Conservation (phyloP, 2,797 vertebrate species). For the Diplodus sargus region DNA sequence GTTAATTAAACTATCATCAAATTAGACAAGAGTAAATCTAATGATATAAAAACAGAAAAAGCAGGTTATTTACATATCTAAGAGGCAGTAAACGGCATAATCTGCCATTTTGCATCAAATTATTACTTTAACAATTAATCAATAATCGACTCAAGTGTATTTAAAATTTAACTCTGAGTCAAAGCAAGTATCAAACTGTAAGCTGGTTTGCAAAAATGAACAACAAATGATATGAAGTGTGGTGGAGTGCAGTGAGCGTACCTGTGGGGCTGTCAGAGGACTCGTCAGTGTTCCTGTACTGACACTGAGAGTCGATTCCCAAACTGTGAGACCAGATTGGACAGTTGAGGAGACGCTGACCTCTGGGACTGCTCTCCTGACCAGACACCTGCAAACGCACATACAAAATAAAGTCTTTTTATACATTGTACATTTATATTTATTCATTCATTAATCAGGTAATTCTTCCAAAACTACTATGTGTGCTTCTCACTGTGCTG, state of each 20-base stretch:
- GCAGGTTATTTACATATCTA: too few relatives aligned
- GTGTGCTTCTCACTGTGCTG: conserved; percentile 84
- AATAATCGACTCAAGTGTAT: too few relatives aligned
- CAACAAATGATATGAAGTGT: too few relatives aligned
- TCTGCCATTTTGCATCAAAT: too few relatives aligned
- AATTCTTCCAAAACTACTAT: background rate
- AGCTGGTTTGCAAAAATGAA: too few relatives aligned
- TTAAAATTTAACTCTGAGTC: too few relatives aligned
- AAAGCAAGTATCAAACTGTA: too few relatives aligned
- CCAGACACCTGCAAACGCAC: conserved; percentile 90
- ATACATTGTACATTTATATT: background rate
- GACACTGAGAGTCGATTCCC: conserved; percentile 91
- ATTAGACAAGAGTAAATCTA: too few relatives aligned
- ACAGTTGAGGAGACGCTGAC: conserved; percentile 87
- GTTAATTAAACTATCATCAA: too few relatives aligned
- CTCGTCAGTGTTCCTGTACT: conserved; percentile 81
- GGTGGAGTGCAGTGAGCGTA: background rate
- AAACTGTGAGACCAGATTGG: conserved; percentile 93
- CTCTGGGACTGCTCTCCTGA: conserved; percentile 88
- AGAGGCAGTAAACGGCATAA: too few relatives aligned
- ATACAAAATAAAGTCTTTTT: background rate
- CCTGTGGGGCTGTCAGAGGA: conserved; percentile 39
- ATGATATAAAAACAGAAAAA: too few relatives aligned
- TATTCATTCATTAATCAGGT: background rate
- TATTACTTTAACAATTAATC: too few relatives aligned